These are phyloP conservation scores for Muraenolepis orangiensis DNA, from an alignment of 2,797 vertebrate genomes.

Conservation along the genomic window DNA sequence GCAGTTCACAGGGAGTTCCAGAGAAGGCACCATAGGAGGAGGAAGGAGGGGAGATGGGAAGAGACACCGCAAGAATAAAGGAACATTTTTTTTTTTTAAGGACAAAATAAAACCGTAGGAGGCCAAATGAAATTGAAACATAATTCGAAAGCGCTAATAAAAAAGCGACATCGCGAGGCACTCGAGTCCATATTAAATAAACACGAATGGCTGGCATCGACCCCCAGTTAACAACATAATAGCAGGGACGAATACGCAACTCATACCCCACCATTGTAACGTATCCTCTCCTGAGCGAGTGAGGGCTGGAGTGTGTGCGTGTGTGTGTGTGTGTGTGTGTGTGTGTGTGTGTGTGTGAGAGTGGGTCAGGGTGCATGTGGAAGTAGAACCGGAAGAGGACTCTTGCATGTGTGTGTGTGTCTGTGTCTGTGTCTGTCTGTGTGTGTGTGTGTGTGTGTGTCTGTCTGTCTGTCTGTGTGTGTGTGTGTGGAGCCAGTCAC, in stretches of 20 bases:
- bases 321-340: background rate
- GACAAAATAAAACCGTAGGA: slow-evolving; percentile 57
- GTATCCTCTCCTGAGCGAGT: slow-evolving; percentile 45
- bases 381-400: too few species aligned
- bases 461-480: too few species aligned
- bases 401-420: slow-evolving; percentile 59
- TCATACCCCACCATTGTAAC: slow-evolving; percentile 44
- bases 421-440: too few species aligned
- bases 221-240: slow-evolving; percentile 71
- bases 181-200: slow-evolving; percentile 55
- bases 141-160: slow-evolving; percentile 40
- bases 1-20: slow-evolving; percentile 64
- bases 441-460: too few species aligned
- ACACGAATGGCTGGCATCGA: slow-evolving; percentile 62
- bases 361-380: too few species aligned
- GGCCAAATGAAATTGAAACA: slow-evolving; percentile 46
- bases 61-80: slow-evolving; percentile 47
- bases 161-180: slow-evolving; percentile 45
- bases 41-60: slow-evolving; percentile 46
- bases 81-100: too few species aligned
- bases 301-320: slow-evolving; percentile 50
- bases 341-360: too few species aligned
- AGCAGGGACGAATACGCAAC: slow-evolving; percentile 60
- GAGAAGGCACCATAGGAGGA: slow-evolving; percentile 26
- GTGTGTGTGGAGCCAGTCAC: background rate